Conservation (phyloP, 2,888 invertebrate genomes). For the Microchrysa polita region DNA sequence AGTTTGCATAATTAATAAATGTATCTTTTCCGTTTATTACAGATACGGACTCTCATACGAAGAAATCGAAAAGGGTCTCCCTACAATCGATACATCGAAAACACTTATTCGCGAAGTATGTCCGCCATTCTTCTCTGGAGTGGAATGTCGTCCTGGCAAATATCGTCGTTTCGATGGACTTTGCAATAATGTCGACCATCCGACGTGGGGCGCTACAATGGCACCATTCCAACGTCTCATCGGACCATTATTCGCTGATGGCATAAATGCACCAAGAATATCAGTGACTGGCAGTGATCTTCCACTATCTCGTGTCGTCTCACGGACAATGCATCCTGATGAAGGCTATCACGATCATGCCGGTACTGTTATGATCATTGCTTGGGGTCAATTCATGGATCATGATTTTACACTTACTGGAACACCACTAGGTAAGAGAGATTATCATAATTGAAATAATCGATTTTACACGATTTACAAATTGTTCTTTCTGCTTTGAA, state of each 20-base stretch:
- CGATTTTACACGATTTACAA: background rate
- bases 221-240: conserved; percentile 83
- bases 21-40: conserved; percentile 51
- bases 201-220: conserved; percentile 88
- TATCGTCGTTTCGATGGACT: conserved; percentile 88
- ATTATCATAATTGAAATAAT: background rate
- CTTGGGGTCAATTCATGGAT: conserved; percentile 96
- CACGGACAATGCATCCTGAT: conserved; percentile 91
- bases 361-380: conserved; percentile 91
- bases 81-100: conserved; percentile 87
- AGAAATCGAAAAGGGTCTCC: conserved; percentile 87
- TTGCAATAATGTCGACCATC: conserved; percentile 88
- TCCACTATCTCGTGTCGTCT: conserved; percentile 85
- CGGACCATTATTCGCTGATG: conserved; percentile 85
- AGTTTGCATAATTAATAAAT: conserved; percentile 2
- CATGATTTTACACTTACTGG: conserved; percentile 91
- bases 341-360: conserved; percentile 94
- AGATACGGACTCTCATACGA: conserved; percentile 87
- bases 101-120: conserved; percentile 87
- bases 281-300: conserved; percentile 79
- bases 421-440: conserved; percentile 79
- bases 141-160: conserved; percentile 88
- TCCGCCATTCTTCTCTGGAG: conserved; percentile 86
- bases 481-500: background rate
- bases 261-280: conserved; percentile 84